These are phyloP conservation scores for Cynocephalus volans DNA, from an alignment of 2,113 vertebrate species.

Conservation along the genomic window DNA sequence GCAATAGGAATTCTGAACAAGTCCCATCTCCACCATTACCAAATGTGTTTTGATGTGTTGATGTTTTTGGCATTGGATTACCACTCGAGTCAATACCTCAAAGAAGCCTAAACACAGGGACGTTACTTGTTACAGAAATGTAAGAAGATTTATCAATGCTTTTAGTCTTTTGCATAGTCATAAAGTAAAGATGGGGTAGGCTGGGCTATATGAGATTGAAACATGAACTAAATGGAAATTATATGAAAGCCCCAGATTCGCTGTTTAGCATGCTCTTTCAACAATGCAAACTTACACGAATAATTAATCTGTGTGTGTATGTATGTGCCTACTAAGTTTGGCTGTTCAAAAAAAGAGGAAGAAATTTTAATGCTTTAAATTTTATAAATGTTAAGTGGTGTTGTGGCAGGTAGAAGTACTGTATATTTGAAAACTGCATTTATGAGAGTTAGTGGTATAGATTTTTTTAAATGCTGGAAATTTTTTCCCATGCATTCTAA, in stretches of 20 bases:
- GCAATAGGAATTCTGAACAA: background rate
- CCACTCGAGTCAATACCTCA: background rate
- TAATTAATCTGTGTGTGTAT: background rate
- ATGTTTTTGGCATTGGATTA: background rate
- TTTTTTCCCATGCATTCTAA: constrained; percentile 11
- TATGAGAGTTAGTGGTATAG: constrained; percentile 71
- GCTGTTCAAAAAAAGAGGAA: constrained; percentile 10
- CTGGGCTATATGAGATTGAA: background rate
- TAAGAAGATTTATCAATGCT: background rate
- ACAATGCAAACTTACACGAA: background rate
- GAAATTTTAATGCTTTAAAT: constrained; percentile 51
- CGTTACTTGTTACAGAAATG: background rate
- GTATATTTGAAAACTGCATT: constrained; percentile 84
- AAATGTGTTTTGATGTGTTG: background rate
- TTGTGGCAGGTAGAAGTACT: constrained; percentile 77
- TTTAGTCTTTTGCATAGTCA: constrained; percentile 16
- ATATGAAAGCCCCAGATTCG: background rate
- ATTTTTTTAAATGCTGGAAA: constrained; percentile 77
- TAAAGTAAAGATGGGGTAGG: background rate
- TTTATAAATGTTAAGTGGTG: constrained; percentile 75
- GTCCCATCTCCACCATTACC: background rate
- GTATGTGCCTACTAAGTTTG: background rate
- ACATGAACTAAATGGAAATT: background rate
- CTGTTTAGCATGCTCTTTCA: background rate
- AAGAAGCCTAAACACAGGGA: background rate